phyloP scores from a whole-genome alignment of 2,888 invertebrate species.

The Cephonodes hylas region DNA sequence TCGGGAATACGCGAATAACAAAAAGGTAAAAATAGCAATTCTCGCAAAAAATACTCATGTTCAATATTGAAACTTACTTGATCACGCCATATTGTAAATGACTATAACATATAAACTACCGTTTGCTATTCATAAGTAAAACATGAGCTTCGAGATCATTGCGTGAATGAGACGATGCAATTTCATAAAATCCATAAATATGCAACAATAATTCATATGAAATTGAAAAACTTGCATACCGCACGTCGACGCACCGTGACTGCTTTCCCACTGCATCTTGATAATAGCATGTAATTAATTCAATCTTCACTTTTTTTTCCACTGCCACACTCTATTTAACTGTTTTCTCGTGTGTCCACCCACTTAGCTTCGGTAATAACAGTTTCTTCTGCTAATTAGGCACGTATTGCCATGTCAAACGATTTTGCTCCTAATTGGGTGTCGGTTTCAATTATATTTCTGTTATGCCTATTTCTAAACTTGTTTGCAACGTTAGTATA shows the following conservation, averaged over 20 bases:
- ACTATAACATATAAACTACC: not conserved
- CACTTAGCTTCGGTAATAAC: conserved; percentile 31
- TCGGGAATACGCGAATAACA: too few relatives aligned
- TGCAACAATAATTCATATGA: conserved; percentile 26
- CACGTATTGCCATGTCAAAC: conserved; percentile 9
- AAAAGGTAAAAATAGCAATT: too few relatives aligned
- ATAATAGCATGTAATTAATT: conserved; percentile 68
- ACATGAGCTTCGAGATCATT: not conserved
- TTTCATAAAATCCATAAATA: not conserved
- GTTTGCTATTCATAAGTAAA: not conserved
- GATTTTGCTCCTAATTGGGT: not conserved
- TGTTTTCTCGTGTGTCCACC: conserved; percentile 54
- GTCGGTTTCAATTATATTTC: not conserved
- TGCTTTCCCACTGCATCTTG: conserved; percentile 69
- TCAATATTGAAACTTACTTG: too few relatives aligned
- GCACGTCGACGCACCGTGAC: conserved; percentile 62
- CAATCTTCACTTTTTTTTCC: conserved; percentile 71
- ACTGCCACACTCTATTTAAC: conserved; percentile 70
- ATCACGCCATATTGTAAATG: too few relatives aligned
- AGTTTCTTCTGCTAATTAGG: conserved; percentile 59
- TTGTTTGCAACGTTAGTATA: not conserved
- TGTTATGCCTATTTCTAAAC: not conserved
- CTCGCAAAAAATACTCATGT: too few relatives aligned
- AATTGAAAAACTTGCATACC: conserved; percentile 51
- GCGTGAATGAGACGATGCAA: not conserved